Evolutionary conservation across 2,888 invertebrate genomes (phyloP).

Genomic region (Ophraella communa): DNA sequence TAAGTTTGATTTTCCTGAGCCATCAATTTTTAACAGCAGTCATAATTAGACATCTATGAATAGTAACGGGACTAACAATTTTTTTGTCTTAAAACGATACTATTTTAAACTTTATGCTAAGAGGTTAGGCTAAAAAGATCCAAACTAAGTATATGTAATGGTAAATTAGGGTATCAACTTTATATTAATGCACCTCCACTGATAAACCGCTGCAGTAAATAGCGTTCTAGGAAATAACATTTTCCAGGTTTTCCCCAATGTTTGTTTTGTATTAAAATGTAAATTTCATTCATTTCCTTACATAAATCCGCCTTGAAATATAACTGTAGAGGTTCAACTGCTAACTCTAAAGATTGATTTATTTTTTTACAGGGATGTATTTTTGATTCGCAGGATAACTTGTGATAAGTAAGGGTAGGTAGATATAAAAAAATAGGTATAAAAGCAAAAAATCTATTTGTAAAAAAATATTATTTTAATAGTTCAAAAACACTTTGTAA

Average conservation of each 20-base stretch:
- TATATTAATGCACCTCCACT: constrained; percentile 11
- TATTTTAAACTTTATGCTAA: too few relatives aligned
- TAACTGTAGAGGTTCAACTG: constrained; percentile 28
- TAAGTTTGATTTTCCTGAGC: too few relatives aligned
- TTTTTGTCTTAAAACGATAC: too few relatives aligned
- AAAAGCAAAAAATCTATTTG: too few relatives aligned
- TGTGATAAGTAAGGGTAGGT: too few relatives aligned
- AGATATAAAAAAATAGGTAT: too few relatives aligned
- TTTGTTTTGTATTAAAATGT: constrained; percentile 52
- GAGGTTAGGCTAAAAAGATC: constrained; percentile 9
- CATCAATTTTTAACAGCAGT: too few relatives aligned
- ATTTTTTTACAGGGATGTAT: constrained; percentile 8
- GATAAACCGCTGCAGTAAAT: constrained; percentile 37
- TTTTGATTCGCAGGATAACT: too few relatives aligned
- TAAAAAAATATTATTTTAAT: too few relatives aligned
- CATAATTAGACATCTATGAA: too few relatives aligned
- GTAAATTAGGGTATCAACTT: neutral
- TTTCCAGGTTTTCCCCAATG: constrained; percentile 51
- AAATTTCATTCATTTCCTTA: constrained; percentile 53
- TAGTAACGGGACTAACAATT: too few relatives aligned
- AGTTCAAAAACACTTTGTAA: too few relatives aligned
- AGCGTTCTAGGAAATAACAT: constrained; percentile 45
- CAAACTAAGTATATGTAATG: constrained; percentile 19
- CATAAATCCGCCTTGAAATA: constrained; percentile 49
- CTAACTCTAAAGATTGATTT: constrained; percentile 14